phyloP scores from a whole-genome alignment of 2,888 invertebrate species.

The Sarcophaga subvicina region DNA sequence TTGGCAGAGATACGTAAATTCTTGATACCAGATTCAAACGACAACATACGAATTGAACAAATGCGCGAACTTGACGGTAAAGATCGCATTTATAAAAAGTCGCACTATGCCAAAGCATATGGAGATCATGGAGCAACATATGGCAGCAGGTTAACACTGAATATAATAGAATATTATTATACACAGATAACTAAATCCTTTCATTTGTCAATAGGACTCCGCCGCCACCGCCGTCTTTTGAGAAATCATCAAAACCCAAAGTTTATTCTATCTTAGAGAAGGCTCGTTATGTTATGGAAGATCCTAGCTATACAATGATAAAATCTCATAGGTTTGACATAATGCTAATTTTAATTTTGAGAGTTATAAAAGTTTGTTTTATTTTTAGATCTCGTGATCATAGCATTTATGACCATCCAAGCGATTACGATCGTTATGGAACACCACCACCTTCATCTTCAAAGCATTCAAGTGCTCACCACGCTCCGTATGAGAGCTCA shows the following conservation, averaged over 20 bases:
- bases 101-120: slow-evolving; percentile 78
- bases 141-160: slow-evolving; percentile 74
- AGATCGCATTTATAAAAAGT: slow-evolving; percentile 79
- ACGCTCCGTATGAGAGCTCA: slow-evolving; percentile 78
- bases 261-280: slow-evolving; percentile 92
- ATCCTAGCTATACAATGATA: slow-evolving; percentile 84
- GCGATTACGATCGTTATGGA: slow-evolving; percentile 79
- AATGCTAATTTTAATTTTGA: not conserved
- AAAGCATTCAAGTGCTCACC: slow-evolving; percentile 79
- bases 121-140: slow-evolving; percentile 76
- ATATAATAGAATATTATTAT: not conserved
- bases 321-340: slow-evolving; percentile 80
- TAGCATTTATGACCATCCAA: slow-evolving; percentile 79
- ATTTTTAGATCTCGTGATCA: slow-evolving; percentile 78
- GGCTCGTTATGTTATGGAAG: slow-evolving; percentile 91
- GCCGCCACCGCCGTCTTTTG: slow-evolving; percentile 77
- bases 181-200: not conserved
- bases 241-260: slow-evolving; percentile 86
- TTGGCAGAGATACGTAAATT: slow-evolving; percentile 91
- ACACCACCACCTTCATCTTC: slow-evolving; percentile 78
- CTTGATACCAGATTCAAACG: slow-evolving; percentile 87
- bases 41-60: slow-evolving; percentile 79
- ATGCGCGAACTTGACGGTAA: slow-evolving; percentile 80
- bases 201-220: slow-evolving; percentile 72
- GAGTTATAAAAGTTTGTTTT: not conserved